Percentiles rank a stretch among this genome's conserved stretches.
phyloP scores from a whole-genome alignment of 2,113 vertebrate species.

The Gadus macrocephalus region DNA sequence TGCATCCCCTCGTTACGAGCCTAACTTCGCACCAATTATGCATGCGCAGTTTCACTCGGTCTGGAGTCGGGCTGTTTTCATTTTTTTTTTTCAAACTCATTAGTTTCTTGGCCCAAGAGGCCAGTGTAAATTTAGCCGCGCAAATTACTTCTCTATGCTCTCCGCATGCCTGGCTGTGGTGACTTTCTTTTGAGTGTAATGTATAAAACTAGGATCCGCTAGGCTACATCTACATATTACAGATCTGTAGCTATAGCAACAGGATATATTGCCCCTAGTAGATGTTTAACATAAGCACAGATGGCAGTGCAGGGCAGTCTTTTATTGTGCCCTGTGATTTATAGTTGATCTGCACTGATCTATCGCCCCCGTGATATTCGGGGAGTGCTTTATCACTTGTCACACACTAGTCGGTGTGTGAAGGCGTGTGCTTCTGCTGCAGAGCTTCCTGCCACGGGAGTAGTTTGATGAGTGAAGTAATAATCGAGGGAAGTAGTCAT shows the following conservation, averaged over 20 bases:
- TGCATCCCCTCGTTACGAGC: no score
- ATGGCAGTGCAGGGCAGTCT: slow-evolving; percentile 52
- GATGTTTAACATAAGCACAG: slow-evolving; percentile 66
- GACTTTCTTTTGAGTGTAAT: slow-evolving; percentile 47
- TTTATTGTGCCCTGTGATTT: slow-evolving; percentile 66
- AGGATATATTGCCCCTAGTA: slow-evolving; percentile 56
- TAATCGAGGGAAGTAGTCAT: no score
- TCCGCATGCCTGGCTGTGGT: slow-evolving; percentile 36
- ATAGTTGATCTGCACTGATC: slow-evolving; percentile 51
- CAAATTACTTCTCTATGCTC: slow-evolving; percentile 35
- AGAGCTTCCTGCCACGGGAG: no score
- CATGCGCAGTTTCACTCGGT: no score
- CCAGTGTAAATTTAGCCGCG: slow-evolving; percentile 34
- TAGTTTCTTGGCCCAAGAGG: slow-evolving; percentile 28
- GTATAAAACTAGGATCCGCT: slow-evolving; percentile 61
- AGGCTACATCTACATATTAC: slow-evolving; percentile 38
- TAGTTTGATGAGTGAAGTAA: no score
- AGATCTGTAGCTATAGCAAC: slow-evolving; percentile 64
- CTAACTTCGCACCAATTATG: no score
- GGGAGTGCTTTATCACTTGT: slow-evolving; percentile 5
- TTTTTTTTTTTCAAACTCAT: slow-evolving; percentile 7
- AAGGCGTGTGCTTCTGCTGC: no score
- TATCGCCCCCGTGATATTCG: slow-evolving; percentile 40
- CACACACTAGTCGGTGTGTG: no score
- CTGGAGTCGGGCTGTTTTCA: no score